Conservation (phyloP, 2,797 vertebrate genomes). For the Anas georgica region DNA sequence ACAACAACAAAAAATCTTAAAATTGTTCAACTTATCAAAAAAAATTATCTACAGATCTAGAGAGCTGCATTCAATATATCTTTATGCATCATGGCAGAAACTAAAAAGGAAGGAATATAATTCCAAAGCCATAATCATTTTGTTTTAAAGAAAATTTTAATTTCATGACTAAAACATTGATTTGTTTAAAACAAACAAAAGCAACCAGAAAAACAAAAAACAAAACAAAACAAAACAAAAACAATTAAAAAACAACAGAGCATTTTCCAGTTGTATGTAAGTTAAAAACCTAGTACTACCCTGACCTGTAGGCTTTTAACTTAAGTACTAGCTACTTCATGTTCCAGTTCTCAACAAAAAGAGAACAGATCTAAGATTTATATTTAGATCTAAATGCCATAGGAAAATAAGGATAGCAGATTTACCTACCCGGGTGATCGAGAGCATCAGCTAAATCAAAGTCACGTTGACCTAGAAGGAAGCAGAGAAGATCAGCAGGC, state of each 20-base stretch:
- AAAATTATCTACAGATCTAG: not conserved
- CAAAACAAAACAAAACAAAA: not conserved
- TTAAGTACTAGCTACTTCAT: not conserved
- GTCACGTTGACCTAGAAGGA: constrained; percentile 66
- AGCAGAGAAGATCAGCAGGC: not conserved
- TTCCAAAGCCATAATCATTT: not conserved
- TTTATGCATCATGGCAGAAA: not conserved
- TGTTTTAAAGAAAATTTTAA: not conserved
- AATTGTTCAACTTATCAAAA: not conserved
- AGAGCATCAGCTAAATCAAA: constrained; percentile 77
- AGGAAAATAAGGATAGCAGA: not conserved
- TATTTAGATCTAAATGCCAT: not conserved
- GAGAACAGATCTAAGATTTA: not conserved
- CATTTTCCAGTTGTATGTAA: not conserved
- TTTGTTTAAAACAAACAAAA: not conserved
- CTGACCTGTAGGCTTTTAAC: not conserved
- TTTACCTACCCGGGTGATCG: constrained; percentile 67
- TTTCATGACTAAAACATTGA: not conserved
- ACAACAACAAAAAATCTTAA: not conserved
- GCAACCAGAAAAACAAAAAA: not conserved
- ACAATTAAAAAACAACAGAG: too few relatives aligned
- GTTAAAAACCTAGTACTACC: not conserved
- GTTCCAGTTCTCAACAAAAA: not conserved
- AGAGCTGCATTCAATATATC: not conserved
- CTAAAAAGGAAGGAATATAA: not conserved